These are phyloP conservation scores for Campylomormyrus tamandua DNA, from an alignment of 2,113 vertebrate genomes.

Conservation along the genomic window DNA sequence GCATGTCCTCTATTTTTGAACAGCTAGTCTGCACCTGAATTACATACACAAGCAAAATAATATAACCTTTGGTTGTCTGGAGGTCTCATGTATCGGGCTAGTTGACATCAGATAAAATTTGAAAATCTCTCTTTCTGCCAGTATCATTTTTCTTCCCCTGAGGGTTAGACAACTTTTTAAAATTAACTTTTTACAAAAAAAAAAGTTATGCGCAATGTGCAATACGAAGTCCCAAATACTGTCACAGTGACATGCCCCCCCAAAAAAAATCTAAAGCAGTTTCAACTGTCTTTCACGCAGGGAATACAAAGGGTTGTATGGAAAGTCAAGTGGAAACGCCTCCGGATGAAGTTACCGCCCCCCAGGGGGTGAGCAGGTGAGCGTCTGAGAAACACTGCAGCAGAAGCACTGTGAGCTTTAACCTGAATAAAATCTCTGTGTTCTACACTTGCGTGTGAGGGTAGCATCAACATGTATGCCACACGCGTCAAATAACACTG, in stretches of 20 bases:
- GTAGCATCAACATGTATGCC: no score
- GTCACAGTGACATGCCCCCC: not conserved
- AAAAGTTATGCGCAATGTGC: not conserved
- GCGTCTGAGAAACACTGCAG: not conserved
- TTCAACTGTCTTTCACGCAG: not conserved
- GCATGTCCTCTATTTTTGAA: not conserved
- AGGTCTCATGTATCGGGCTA: not conserved
- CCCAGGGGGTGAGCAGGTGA: not conserved
- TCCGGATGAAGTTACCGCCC: not conserved
- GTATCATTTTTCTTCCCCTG: not conserved
- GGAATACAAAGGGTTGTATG: not conserved
- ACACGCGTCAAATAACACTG: not conserved
- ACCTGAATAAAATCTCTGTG: not conserved
- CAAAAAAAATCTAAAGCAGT: not conserved
- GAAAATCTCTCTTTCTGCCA: not conserved
- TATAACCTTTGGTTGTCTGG: not conserved
- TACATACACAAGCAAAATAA: not conserved
- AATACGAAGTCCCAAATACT: not conserved
- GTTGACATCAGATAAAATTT: not conserved
- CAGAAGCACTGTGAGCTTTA: not conserved
- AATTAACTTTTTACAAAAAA: not conserved
- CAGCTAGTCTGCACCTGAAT: not conserved
- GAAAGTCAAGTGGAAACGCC: not conserved
- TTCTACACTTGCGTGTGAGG: not conserved
- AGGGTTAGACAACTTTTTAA: not conserved